A percentile compares a stretch with the other conserved stretches of the same genome.
These are phyloP conservation scores for Spondyliosoma cantharus DNA, from an alignment of 2,797 vertebrate genomes.

Conservation along the genomic window DNA sequence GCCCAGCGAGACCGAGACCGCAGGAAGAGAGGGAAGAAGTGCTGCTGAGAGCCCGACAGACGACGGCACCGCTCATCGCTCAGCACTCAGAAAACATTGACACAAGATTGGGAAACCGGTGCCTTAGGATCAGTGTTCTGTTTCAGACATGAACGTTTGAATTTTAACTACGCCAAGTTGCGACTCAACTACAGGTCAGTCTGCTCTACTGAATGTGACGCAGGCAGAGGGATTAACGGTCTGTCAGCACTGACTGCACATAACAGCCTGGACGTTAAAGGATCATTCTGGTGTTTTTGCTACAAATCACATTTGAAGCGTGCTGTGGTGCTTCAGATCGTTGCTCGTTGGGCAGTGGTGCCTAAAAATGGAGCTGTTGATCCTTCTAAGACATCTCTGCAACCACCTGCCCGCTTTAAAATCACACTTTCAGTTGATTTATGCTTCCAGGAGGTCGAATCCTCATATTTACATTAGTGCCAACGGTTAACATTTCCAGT, in stretches of 20 bases:
- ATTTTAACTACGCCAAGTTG: constrained; percentile 7
- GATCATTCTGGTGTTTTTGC: constrained; percentile 38
- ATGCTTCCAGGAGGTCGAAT: not conserved
- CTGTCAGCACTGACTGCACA: constrained; percentile 42
- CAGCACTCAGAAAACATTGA: not conserved
- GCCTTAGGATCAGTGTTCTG: constrained; percentile 32
- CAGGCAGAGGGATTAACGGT: constrained; percentile 9
- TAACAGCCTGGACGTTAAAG: constrained; percentile 47
- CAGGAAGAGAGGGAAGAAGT: constrained; percentile 84
- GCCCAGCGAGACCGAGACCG: constrained; percentile 83
- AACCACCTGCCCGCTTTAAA: not conserved
- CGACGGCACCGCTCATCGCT: not conserved
- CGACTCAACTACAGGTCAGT: not conserved
- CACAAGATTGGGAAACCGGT: not conserved
- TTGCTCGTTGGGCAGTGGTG: too few relatives aligned
- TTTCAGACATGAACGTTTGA: not conserved
- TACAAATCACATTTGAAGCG: not conserved
- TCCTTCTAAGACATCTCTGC: too few relatives aligned
- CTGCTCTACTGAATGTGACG: not conserved
- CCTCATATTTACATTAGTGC: not conserved
- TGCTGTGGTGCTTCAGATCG: not conserved
- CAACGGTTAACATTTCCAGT: not conserved
- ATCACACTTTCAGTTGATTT: too few relatives aligned
- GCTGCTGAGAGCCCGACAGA: constrained; percentile 76
- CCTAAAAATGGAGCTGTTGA: too few relatives aligned